Evolutionary conservation across 64 coral and sea anemone genomes (phyloP), one percentile per base, ranked within the genome.

Genomic region (Montipora capricornis): DNA sequence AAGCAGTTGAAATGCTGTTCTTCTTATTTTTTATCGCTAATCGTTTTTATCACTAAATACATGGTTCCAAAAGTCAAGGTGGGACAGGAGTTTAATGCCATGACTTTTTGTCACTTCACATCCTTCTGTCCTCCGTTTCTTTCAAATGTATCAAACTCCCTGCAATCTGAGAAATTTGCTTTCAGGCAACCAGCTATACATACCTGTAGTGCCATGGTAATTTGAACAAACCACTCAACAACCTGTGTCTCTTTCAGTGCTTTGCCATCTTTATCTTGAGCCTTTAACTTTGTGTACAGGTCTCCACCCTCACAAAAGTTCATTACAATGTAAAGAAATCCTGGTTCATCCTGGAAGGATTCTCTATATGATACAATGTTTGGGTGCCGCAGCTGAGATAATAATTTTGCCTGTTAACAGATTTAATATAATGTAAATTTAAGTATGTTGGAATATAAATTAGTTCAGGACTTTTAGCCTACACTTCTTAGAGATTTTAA

Each of bases 151-250:
- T 37, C 37, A 37, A 37, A 37, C 37, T 37, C 37, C 37, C 37
- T 37, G 37, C 37, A 37, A 37, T 37, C 37, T 37, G 37, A 37
- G 37, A 37, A 37, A 37, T 37, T 37, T 37, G 37, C 37, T 37
- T 37, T 37, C 37, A 37, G 37, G 37, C 37, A 37, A 37, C 37
- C 37, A 37, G 2, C 37, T 37, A 37, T 2, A 49, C 15, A 20
- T 94, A 99, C 98, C 98, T 99, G 98, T 61, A 99, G 80, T 48
- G 98, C 98, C 98, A 99, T 99, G 29, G 98, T 95, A 70, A 99
- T 99, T 81, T 99, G 98, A 48, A 99, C 98, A 96, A 99, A 99
- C 98, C 98, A 99, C 29, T 99, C 95, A 61, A 99, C 98, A 75
- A 99, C 92, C 69, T 96, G 95, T 69, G 81, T 94, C 77, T 99